A percentile compares a stretch with the other conserved stretches of the same genome.
phyloP scores from a whole-genome alignment of 2,113 vertebrate genomes.

The Tenebrosternarchus preto region DNA sequence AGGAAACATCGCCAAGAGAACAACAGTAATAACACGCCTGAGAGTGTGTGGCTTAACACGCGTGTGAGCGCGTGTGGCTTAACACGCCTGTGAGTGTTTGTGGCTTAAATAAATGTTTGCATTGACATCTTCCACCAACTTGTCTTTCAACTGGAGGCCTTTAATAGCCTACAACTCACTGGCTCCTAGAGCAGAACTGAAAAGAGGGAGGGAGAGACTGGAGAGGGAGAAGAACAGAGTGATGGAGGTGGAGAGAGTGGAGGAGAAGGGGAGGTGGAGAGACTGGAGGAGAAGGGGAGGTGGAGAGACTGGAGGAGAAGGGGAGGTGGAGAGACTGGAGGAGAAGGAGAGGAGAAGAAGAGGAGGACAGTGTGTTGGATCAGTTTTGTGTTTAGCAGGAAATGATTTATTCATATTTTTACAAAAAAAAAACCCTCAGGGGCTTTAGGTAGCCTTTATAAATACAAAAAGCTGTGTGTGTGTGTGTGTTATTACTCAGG shows the following conservation, averaged over 20 bases:
- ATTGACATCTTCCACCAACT: neutral
- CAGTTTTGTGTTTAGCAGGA: too few relatives aligned
- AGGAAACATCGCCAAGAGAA: neutral
- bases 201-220: slow-evolving; percentile 11
- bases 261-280: neutral
- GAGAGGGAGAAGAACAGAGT: neutral
- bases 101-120: slow-evolving; percentile 2
- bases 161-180: neutral
- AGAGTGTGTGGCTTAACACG: neutral
- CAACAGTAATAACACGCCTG: neutral
- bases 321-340: neutral
- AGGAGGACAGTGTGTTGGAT: neutral
- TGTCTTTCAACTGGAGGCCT: neutral
- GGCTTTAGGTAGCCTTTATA: too few relatives aligned
- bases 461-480: too few relatives aligned
- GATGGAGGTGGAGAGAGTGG: neutral
- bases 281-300: neutral
- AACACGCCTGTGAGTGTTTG: neutral
- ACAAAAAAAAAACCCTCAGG: too few relatives aligned
- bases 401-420: too few relatives aligned
- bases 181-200: slow-evolving; percentile 10
- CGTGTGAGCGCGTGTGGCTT: slow-evolving; percentile 12
- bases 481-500: too few relatives aligned
- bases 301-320: neutral
- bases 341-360: neutral